These are phyloP conservation scores for Tuberolachnus salignus DNA, from an alignment of 2,888 invertebrate genomes.

Conservation along the genomic window DNA sequence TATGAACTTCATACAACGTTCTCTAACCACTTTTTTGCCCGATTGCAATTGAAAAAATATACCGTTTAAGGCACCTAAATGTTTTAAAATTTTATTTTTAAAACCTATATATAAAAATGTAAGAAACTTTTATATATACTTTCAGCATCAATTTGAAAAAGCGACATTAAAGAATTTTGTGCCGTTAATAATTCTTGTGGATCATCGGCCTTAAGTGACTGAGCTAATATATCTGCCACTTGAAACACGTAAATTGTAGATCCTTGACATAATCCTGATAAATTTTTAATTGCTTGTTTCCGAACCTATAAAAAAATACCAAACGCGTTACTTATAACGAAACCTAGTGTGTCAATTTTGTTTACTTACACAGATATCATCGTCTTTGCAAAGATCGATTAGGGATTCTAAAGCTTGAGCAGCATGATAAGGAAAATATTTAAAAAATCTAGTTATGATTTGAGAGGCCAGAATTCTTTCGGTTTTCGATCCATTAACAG, in stretches of 20 bases:
- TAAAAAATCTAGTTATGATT: slow-evolving; percentile 93
- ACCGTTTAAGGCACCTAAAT: slow-evolving; percentile 70
- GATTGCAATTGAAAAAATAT: slow-evolving; percentile 73
- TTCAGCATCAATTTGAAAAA: slow-evolving; percentile 77
- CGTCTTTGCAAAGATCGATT: slow-evolving; percentile 94
- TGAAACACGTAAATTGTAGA: slow-evolving; percentile 81
- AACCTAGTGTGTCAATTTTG: background rate
- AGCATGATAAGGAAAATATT: slow-evolving; percentile 84
- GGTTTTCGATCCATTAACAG: slow-evolving; percentile 85
- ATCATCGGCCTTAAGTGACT: slow-evolving; percentile 87
- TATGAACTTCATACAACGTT: slow-evolving; percentile 86
- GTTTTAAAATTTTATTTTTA: too few species aligned
- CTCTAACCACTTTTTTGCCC: slow-evolving; percentile 78
- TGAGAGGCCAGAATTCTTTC: slow-evolving; percentile 93
- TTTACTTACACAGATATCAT: slow-evolving; percentile 81
- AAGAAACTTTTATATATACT: too few species aligned
- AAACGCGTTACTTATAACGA: slow-evolving; percentile 9
- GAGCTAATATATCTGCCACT: slow-evolving; percentile 90
- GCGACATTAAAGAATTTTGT: slow-evolving; percentile 78
- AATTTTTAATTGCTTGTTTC: slow-evolving; percentile 90
- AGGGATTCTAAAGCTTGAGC: slow-evolving; percentile 88
- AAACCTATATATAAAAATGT: too few species aligned
- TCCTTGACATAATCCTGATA: slow-evolving; percentile 86
- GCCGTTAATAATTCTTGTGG: slow-evolving; percentile 82
- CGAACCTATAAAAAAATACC: slow-evolving; percentile 73